These are phyloP conservation scores for Xylophagus ater DNA, from an alignment of 2,888 invertebrate genomes.

Conservation along the genomic window DNA sequence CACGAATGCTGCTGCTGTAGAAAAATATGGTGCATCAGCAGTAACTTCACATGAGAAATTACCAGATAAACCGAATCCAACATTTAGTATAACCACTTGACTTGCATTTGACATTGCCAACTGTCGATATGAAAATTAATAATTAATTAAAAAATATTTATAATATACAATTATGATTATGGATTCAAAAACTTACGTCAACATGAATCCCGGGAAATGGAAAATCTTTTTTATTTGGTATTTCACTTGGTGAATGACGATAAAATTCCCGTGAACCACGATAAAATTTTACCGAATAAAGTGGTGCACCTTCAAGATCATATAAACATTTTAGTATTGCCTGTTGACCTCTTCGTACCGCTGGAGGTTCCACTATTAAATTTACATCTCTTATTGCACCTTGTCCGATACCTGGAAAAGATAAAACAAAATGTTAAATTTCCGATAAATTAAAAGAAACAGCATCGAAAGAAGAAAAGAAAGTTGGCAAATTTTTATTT, in stretches of 20 bases:
- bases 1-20: constrained; percentile 52
- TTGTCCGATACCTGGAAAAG: constrained; percentile 42
- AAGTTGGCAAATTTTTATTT: no score
- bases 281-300: constrained; percentile 83
- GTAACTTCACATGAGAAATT: constrained; percentile 74
- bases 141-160: constrained; percentile 12
- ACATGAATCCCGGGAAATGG: constrained; percentile 62
- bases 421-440: not conserved
- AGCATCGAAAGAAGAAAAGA: no score
- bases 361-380: constrained; percentile 56
- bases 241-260: constrained; percentile 65
- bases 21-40: constrained; percentile 58
- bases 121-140: constrained; percentile 41
- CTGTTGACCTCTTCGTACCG: constrained; percentile 55
- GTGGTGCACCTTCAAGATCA: constrained; percentile 61
- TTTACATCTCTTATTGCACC: constrained; percentile 59
- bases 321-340: constrained; percentile 63
- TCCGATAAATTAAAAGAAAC: no score
- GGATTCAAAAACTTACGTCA: constrained; percentile 77
- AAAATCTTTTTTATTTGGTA: constrained; percentile 62
- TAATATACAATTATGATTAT: constrained; percentile 3
- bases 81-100: constrained; percentile 57
- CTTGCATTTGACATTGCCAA: constrained; percentile 59
- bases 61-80: constrained; percentile 59
- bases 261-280: constrained; percentile 75